phyloP scores from a whole-genome alignment of 2,797 vertebrate genomes.

The Danio jaintianensis region DNA sequence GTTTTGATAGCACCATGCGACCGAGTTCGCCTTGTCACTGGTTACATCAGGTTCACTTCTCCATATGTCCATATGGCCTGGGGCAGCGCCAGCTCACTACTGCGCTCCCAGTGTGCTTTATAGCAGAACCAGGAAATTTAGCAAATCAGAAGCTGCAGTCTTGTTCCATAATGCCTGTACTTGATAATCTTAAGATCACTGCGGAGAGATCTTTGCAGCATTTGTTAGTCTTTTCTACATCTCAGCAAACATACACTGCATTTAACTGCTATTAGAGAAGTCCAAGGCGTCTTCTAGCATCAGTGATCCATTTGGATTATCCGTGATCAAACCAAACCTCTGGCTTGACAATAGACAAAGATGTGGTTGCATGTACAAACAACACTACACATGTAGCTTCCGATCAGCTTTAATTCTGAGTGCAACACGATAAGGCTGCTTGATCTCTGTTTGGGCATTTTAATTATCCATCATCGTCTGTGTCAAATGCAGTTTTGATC shows the following conservation, averaged over 20 bases:
- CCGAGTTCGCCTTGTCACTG: conserved; percentile 33
- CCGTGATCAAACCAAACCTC: conserved; percentile 39
- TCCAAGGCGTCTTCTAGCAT: conserved; percentile 38
- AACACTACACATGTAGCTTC: conserved; percentile 1
- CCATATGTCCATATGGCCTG: conserved; percentile 61
- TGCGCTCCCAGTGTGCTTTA: conserved; percentile 46
- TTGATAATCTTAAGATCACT: conserved; percentile 22
- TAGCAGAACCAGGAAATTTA: conserved; percentile 44
- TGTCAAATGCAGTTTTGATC: conserved; percentile 53
- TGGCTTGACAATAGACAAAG: conserved; percentile 51
- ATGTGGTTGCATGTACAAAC: conserved; percentile 12
- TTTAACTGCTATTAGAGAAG: conserved; percentile 14
- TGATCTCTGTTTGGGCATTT: conserved; percentile 44
- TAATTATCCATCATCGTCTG: conserved; percentile 47
- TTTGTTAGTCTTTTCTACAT: conserved; percentile 15
- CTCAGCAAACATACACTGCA: neutral
- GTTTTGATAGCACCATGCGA: conserved; percentile 13
- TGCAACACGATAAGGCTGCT: conserved; percentile 24
- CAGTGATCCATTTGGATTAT: conserved; percentile 45
- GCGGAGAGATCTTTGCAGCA: conserved; percentile 30
- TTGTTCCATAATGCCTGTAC: conserved; percentile 22
- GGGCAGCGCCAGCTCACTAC: conserved; percentile 51
- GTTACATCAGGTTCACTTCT: conserved; percentile 44
- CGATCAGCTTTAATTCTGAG: conserved; percentile 25
- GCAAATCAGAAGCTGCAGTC: conserved; percentile 3